A percentile compares a stretch with the other conserved stretches of the same genome.
phyloP scores from a whole-genome alignment of 2,888 invertebrate genomes.

The Spilarctia lutea region DNA sequence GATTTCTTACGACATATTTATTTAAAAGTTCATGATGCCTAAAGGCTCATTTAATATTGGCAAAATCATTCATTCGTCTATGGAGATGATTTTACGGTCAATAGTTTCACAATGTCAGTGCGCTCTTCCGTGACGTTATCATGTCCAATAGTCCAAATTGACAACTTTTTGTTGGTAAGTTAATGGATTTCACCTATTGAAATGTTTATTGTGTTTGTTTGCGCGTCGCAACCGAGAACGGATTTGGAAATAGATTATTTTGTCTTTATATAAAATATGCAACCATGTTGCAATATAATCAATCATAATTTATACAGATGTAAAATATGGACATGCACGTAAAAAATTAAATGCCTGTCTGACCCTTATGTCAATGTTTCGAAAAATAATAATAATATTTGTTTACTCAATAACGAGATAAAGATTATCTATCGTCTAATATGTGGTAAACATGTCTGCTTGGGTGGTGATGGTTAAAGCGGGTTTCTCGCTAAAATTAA shows the following conservation, averaged over 20 bases:
- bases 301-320: too few species aligned
- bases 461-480: too few species aligned
- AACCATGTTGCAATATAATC: too few species aligned
- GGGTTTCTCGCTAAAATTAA: too few species aligned
- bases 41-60: neutral
- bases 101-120: constrained; percentile 8
- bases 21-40: neutral
- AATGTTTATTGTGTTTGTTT: neutral
- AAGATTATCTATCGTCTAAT: too few species aligned
- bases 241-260: neutral
- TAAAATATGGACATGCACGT: too few species aligned
- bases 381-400: too few species aligned
- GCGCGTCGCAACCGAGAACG: neutral
- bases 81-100: constrained; percentile 6
- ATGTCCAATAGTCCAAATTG: constrained; percentile 6
- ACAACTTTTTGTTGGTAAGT: constrained; percentile 7
- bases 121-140: constrained; percentile 9
- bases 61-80: neutral
- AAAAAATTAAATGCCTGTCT: too few species aligned
- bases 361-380: too few species aligned
- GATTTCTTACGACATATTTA: neutral
- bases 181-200: neutral
- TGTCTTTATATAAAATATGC: too few species aligned
- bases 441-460: too few species aligned
- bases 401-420: too few species aligned